Evolutionary conservation across 2,113 vertebrate genomes (phyloP), one percentile per base, ranked within the genome.

Genomic region (Menura novaehollandiae): DNA sequence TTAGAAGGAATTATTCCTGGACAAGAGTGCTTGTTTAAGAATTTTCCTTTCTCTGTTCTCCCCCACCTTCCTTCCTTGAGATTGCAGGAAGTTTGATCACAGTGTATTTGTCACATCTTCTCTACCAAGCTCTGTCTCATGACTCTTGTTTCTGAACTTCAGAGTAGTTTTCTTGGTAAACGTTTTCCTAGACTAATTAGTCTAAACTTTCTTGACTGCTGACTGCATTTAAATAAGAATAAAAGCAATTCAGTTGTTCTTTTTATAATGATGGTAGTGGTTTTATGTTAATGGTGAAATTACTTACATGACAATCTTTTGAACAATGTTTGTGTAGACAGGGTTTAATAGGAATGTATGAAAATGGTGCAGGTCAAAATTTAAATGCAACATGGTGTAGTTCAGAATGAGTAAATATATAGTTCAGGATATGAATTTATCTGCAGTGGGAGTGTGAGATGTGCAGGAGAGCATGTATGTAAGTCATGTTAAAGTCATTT

Each of bases 1-100:
- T 96, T 96, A 98, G 84, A 86, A 95, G 69, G 92, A 96, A 94
- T 97, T 97, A 97, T 90, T 97, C 89, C 94, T 97, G 91, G 93
- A 98, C 96, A 97, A 98, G 97, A 97, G 74, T 85, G 30, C 53
- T 58, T 91, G 27, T 69, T 95, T 94, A 97, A 95, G 26, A 56
- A 14, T 55, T 88, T 94, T 92, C 13, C 7, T 41, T 91, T 81
- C 21, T 71, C 6, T 67, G 4, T 62, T 35, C 7, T 82, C 13
- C 5, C 19, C 13, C 30, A 53, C 21, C 19, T 69, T 41, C 12
- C 28, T 33, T 89, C 10, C 43, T 82, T 93, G 64, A 76, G 88
- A 52, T 28, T 41, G 41, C 32, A 62, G 47, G 39, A 52, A 33
- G 4, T 66, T 68, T 59, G n/a, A 75, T 18, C 33, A 20, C 69